These are phyloP conservation scores for Hippasteria phrygiana DNA, from an alignment of 53 echinoderm and acorn worm species.

Conservation along the genomic window DNA sequence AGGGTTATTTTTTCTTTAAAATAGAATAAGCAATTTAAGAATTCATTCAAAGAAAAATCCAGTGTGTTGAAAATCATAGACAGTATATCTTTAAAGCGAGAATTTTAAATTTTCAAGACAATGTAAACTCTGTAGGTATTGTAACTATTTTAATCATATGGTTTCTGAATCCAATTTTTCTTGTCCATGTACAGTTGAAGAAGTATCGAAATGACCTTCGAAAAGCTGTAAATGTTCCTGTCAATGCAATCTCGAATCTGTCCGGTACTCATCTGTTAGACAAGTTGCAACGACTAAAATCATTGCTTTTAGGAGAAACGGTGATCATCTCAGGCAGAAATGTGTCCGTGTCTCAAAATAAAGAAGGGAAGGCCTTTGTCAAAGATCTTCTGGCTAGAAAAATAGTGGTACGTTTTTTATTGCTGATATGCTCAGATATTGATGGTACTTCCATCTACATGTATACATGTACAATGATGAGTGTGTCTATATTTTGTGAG, in stretches of 20 bases:
- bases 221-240: constrained; percentile 91
- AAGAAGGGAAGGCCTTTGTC: constrained; percentile 76
- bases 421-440: background rate
- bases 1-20: too few relatives aligned
- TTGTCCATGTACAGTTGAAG: constrained; percentile 78
- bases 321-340: constrained; percentile 72
- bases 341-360: constrained; percentile 64
- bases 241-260: constrained; percentile 90
- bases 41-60: too few relatives aligned
- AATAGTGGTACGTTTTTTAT: constrained; percentile 90
- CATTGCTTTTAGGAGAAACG: constrained; percentile 73
- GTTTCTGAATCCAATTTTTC: background rate
- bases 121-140: background rate
- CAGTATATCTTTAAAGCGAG: too few relatives aligned
- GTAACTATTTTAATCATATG: background rate
- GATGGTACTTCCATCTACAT: background rate
- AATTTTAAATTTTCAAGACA: background rate
- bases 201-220: constrained; percentile 89
- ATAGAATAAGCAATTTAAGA: too few relatives aligned
- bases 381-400: constrained; percentile 91
- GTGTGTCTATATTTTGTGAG: too few relatives aligned
- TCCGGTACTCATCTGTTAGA: constrained; percentile 87
- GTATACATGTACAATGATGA: background rate
- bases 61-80: too few relatives aligned
- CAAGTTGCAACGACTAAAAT: constrained; percentile 75